Conservation (phyloP, 2,888 invertebrate species). For the Thelaira solivaga region DNA sequence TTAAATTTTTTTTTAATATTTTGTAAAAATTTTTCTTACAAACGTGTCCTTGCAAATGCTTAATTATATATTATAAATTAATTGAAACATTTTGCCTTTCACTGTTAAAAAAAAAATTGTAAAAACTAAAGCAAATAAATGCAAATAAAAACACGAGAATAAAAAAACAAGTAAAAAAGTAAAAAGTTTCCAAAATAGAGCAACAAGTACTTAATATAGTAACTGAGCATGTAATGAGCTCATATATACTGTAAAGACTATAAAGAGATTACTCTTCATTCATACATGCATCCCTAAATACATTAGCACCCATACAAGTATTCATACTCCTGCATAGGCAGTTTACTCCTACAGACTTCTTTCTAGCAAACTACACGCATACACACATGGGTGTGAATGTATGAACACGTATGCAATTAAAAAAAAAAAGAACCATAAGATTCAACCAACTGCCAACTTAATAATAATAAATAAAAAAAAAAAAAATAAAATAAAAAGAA, state of each 20-base stretch:
- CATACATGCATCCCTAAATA: constrained; percentile 23
- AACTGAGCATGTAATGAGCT: constrained; percentile 41
- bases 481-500: constrained; percentile 15
- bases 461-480: constrained; percentile 17
- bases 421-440: constrained; percentile 26
- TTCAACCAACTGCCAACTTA: constrained; percentile 13
- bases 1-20: no score
- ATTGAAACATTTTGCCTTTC: no score
- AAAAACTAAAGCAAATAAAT: no score
- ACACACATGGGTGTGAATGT: not conserved
- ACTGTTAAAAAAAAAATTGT: no score
- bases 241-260: not conserved
- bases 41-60: no score
- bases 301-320: constrained; percentile 12
- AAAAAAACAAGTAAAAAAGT: not conserved
- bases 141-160: not conserved
- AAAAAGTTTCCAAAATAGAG: constrained; percentile 7
- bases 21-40: no score
- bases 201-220: constrained; percentile 45
- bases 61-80: no score
- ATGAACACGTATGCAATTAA: not conserved
- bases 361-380: not conserved
- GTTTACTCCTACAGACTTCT: not conserved
- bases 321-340: not conserved
- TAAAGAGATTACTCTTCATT: constrained; percentile 5